A percentile compares a stretch with the other conserved stretches of the same genome.
Conservation (phyloP, 2,888 invertebrate genomes). For the Phyllotreta cruciferae region DNA sequence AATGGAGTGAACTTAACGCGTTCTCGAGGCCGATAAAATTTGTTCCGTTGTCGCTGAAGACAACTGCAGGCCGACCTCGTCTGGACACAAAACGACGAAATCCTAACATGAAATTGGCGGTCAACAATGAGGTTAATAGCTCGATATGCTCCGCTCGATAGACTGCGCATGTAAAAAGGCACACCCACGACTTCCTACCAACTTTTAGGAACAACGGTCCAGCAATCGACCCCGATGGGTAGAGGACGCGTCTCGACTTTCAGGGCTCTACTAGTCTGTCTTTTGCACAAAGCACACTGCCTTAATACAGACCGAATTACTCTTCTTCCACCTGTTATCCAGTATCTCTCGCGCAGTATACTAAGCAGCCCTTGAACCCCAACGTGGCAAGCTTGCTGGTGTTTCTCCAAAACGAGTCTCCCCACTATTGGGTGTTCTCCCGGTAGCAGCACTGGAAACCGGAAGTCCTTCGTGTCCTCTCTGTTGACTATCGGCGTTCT, state of each 20-base stretch:
- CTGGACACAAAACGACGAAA: constrained; percentile 52
- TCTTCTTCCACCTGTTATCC: constrained; percentile 42
- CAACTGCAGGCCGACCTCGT: constrained; percentile 48
- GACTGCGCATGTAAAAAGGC: constrained; percentile 56
- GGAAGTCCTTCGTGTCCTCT: constrained; percentile 30
- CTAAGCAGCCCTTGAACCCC: constrained; percentile 39
- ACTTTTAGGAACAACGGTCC: constrained; percentile 52
- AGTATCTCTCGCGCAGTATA: constrained; percentile 42
- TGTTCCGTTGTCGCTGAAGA: constrained; percentile 55
- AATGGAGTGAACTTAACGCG: constrained; percentile 43
- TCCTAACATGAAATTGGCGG: constrained; percentile 48
- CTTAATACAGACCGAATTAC: constrained; percentile 34
- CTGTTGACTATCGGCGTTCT: constrained; percentile 27
- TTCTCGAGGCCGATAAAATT: constrained; percentile 54
- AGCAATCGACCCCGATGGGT: constrained; percentile 51
- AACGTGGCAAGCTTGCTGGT: constrained; percentile 34
- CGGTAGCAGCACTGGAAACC: constrained; percentile 34
- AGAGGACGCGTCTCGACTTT: constrained; percentile 42
- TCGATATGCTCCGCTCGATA: constrained; percentile 56
- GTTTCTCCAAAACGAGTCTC: constrained; percentile 30
- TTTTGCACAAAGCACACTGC: constrained; percentile 40
- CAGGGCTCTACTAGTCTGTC: constrained; percentile 39
- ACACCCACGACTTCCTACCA: constrained; percentile 49
- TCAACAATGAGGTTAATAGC: constrained; percentile 46
- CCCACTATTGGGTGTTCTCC: constrained; percentile 31